Evolutionary conservation across 2,797 vertebrate genomes (phyloP), one percentile per base, ranked within the genome.

Genomic region (Peromyscus melanophrys): DNA sequence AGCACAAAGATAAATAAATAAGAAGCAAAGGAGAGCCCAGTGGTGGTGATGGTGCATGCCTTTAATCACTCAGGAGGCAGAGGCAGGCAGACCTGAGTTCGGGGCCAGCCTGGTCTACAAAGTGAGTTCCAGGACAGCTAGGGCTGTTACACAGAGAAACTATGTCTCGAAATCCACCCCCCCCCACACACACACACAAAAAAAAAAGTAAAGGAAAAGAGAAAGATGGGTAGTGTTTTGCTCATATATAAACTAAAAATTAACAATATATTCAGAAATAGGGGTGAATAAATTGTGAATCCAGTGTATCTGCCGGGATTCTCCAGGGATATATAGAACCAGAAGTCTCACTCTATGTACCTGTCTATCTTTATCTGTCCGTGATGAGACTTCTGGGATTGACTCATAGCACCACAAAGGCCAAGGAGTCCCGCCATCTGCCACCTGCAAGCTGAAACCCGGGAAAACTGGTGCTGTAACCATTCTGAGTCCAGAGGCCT

Each of bases 261-360:
- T 57, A 71, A 69, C 14, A 92, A 82, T 40, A 89, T 25, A 81
- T 34, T 92, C 67, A 83, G 31, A 19, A 95, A 65, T 40, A 97
- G 55, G 46, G 52, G 65, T 43, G 34, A 97, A 55, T 71, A 87
- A 31, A n/a, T 69, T 57, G 43, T n/a, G 61, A 81, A 10, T 4
- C 12, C 31, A 52, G 16, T 59, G 3, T 76, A 59, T 46, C 49
- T 69, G 71, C 16, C 23, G 27, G 49, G 16, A 6, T 57, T 77
- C 37, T 67, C 29, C 29, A 55, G 87, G 67, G 21, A 89, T 65
- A 61, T 8, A 90, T 4, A 46, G 59, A 77, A 69, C 16, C 8
- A 89, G 37, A 21, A 82, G 25, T 5, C 37, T 81, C 34, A 61
- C 3, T 65, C 43, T 59, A 43, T 55, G 37, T 43, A 19, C 52